A percentile compares a stretch with the other conserved stretches of the same genome.
phyloP scores from a whole-genome alignment of 2,113 vertebrate genomes.

The Bufo gargarizans region DNA sequence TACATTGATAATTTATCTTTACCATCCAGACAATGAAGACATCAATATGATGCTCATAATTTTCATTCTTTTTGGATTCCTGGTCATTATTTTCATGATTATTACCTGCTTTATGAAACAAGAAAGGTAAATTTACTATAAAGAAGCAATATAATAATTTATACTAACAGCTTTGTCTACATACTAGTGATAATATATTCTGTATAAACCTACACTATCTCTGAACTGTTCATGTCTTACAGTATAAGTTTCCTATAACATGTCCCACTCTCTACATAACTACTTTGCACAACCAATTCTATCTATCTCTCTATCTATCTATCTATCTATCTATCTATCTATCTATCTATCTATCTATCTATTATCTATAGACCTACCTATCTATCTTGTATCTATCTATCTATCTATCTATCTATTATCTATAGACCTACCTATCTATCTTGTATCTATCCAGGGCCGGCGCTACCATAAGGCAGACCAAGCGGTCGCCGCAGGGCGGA shows the following conservation, averaged over 20 bases:
- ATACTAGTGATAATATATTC: not conserved
- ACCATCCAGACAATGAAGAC: constrained; percentile 68
- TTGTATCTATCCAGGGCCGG: no score
- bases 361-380: no score
- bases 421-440: no score
- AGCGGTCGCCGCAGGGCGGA: no score
- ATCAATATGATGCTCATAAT: constrained; percentile 67
- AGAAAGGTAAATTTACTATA: constrained; percentile 69
- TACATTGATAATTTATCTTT: not conserved
- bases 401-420: no score
- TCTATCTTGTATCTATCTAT: no score
- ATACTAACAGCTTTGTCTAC: not conserved
- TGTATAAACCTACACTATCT: not conserved
- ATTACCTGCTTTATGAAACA: constrained; percentile 73
- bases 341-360: no score
- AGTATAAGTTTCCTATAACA: not conserved
- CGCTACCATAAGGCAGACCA: no score
- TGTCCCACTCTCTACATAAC: not conserved
- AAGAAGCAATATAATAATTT: not conserved
- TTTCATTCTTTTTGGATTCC: constrained; percentile 64
- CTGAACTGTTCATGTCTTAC: not conserved
- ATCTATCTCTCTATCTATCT: no score
- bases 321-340: no score
- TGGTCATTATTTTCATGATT: constrained; percentile 63
- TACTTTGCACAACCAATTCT: not conserved